A percentile compares a stretch with the other conserved stretches of the same genome.
Evolutionary conservation across 2,113 vertebrate genomes (phyloP).

Genomic region (Sphyrna mokarran): DNA sequence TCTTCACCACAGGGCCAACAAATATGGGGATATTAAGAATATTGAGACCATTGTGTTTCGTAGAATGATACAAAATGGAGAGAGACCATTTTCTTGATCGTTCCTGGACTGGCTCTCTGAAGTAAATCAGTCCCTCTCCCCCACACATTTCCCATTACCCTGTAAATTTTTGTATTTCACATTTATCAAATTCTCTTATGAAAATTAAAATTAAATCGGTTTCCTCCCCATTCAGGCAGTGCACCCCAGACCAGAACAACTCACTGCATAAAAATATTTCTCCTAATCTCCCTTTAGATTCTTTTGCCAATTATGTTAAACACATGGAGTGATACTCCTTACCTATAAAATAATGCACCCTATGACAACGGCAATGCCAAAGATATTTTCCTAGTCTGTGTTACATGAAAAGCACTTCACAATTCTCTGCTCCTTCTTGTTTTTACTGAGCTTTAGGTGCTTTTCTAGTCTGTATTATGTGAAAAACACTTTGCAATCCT

Average conservation of each 20-base stretch:
- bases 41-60: background rate
- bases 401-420: background rate
- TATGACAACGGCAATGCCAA: background rate
- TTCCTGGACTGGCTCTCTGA: background rate
- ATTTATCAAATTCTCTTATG: background rate
- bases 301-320: background rate
- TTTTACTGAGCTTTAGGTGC: background rate
- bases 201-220: background rate
- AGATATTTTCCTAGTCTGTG: background rate
- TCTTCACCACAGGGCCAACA: background rate
- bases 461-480: background rate
- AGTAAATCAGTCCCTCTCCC: background rate
- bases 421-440: background rate
- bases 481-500: background rate
- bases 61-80: background rate
- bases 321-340: background rate
- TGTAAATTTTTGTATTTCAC: background rate
- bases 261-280: background rate
- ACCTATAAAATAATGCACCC: background rate
- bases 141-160: background rate
- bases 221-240: background rate
- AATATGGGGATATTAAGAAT: background rate
- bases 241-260: background rate
- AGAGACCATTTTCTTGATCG: background rate
- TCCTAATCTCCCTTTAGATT: background rate